Evolutionary conservation across 2,888 invertebrate genomes (phyloP), one percentile per base, ranked within the genome.

Genomic region (Trisateles emortualis): DNA sequence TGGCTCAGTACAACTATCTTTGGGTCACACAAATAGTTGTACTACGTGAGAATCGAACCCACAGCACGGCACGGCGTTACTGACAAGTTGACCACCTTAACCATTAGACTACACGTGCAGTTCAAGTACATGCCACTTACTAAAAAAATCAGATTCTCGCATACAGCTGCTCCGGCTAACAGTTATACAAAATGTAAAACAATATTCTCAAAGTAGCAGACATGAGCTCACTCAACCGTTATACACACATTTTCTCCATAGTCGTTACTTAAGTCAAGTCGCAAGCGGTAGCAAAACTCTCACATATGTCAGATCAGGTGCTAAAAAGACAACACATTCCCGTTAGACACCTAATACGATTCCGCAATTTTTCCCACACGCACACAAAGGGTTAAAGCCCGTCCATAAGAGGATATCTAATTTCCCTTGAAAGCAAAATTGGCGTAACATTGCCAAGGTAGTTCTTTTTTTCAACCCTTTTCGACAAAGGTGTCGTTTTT

Each of bases 351-450:
- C 70, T 58, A 76, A 83, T 76, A 77, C 76, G 70, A 67, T 75
- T 72, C 76, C 70, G 76, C 81, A 78, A 79, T 77, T 79, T 79
- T 92, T 92, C 92, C 89, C 92, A 92, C 90, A 90, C 84, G 74
- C 71, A 73, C 64, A 81, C 84, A 88, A 91, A 88, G 86, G 84
- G 87, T 86, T 88, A 88, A 84, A 79, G 72, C 78, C 78, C 82
- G 79, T 81, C 85, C 81, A 87, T 90, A 83, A 88, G 78, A 88
- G 88, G 88, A 92, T 92, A 92, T 92, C 92, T 92, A 92, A 92
- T 92, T 92, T 92, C 92, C 58, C 90, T 91, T 87, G 84, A 86
- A 86, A 90, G 87, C 88, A 89, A 92, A 92, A 92, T 92, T 92
- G 92, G 88, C 92, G 92, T 90, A 91, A 90, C 92, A 90, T 87